Evolutionary conservation across 2,113 vertebrate genomes (phyloP).

Genomic region (Hippocampus comes): DNA sequence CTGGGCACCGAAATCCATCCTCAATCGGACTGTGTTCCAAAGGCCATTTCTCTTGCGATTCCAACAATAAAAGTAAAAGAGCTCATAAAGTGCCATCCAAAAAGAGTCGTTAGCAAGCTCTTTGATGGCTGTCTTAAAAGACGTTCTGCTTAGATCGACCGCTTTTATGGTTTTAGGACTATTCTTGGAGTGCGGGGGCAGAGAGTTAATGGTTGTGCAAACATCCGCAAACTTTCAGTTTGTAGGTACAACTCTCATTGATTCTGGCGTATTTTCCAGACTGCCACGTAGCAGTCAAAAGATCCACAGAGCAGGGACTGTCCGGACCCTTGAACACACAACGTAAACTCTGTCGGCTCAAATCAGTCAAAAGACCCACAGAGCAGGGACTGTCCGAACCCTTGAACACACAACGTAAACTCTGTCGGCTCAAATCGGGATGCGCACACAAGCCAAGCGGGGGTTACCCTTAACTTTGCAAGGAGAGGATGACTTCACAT

Average conservation of each 20-base stretch:
- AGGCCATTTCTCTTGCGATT: background rate
- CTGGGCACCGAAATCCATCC: background rate
- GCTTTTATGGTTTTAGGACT: slow-evolving; percentile 30
- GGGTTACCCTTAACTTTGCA: slow-evolving; percentile 15
- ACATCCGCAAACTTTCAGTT: background rate
- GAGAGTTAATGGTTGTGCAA: background rate
- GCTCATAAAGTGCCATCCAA: background rate
- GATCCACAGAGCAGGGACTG: slow-evolving; percentile 35
- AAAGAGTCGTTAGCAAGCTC: background rate
- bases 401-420: slow-evolving; percentile 38
- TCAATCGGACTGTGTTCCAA: background rate
- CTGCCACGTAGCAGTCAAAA: slow-evolving; percentile 55
- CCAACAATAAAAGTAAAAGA: background rate
- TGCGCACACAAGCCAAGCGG: slow-evolving; percentile 2
- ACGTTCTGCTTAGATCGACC: slow-evolving; percentile 33
- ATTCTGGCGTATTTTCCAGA: slow-evolving; percentile 47
- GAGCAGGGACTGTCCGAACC: slow-evolving; percentile 42
- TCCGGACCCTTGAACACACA: slow-evolving; percentile 50
- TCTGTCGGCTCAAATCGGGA: slow-evolving; percentile 33
- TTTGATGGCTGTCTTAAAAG: slow-evolving; percentile 16
- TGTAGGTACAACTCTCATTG: background rate
- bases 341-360: slow-evolving; percentile 24
- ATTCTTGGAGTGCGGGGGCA: slow-evolving; percentile 20
- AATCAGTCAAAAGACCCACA: slow-evolving; percentile 38
- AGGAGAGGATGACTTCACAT: slow-evolving; percentile 1